Evolutionary conservation across 2,888 invertebrate species (phyloP).

Genomic region (Orgyia antiqua): DNA sequence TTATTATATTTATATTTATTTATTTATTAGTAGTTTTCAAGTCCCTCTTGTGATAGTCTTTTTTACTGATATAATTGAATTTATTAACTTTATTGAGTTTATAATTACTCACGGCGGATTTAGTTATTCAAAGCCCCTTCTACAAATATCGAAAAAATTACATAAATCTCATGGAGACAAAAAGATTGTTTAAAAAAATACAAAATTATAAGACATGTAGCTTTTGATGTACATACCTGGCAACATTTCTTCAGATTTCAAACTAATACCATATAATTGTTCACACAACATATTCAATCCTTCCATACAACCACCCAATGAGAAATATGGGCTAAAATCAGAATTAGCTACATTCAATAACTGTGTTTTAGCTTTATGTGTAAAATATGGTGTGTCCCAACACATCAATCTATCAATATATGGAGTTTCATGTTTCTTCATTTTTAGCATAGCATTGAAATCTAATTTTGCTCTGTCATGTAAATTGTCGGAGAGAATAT

Average conservation of each 20-base stretch:
- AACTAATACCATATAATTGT: conserved; percentile 87
- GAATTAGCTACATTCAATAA: conserved; percentile 83
- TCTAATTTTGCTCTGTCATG: conserved; percentile 84
- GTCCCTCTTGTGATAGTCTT: too few species aligned
- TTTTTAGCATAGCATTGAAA: conserved; percentile 84
- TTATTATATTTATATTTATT: too few species aligned
- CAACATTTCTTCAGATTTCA: conserved; percentile 84
- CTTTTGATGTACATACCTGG: conserved; percentile 77
- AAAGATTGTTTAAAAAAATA: too few species aligned
- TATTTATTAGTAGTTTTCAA: too few species aligned
- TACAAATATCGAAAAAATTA: too few species aligned
- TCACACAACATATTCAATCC: conserved; percentile 94
- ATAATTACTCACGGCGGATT: too few species aligned
- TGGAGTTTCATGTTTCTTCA: conserved; percentile 79
- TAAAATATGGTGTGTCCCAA: conserved; percentile 95
- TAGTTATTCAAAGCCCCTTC: too few species aligned
- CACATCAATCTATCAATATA: conserved; percentile 65
- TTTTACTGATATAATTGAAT: too few species aligned
- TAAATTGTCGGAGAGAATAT: conserved; percentile 84
- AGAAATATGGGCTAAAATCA: conserved; percentile 92
- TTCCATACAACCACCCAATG: conserved; percentile 97
- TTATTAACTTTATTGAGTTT: too few species aligned
- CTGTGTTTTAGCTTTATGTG: conserved; percentile 84
- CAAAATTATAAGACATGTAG: too few species aligned
- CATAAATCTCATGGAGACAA: too few species aligned